These are phyloP conservation scores for Melieria omissa DNA, from an alignment of 2,888 invertebrate species.

Conservation along the genomic window DNA sequence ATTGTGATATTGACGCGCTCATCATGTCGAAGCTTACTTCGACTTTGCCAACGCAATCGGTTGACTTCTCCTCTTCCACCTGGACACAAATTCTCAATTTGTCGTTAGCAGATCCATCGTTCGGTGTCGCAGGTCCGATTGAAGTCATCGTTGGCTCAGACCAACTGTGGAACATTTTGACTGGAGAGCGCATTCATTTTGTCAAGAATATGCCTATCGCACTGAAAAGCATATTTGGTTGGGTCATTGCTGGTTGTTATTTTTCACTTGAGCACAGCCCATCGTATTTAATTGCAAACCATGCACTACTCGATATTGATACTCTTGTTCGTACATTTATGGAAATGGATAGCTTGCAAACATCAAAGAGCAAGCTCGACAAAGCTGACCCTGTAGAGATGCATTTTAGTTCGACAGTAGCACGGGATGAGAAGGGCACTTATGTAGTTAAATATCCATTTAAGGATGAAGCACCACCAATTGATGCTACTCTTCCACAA, in stretches of 20 bases:
- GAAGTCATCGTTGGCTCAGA: constrained; percentile 40
- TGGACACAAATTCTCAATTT: constrained; percentile 31
- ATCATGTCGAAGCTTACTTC: constrained; percentile 29
- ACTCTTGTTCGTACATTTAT: constrained; percentile 25
- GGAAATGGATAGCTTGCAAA: constrained; percentile 32
- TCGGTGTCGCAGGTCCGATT: constrained; percentile 35
- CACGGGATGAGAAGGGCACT: constrained; percentile 30
- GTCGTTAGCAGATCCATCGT: constrained; percentile 38
- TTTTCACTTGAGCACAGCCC: neutral
- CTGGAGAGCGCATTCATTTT: constrained; percentile 29
- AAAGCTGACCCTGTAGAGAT: constrained; percentile 31
- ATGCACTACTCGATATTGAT: constrained; percentile 32
- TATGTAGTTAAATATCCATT: constrained; percentile 40
- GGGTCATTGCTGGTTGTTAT: constrained; percentile 36
- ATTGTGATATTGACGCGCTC: constrained; percentile 15
- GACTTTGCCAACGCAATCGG: constrained; percentile 15
- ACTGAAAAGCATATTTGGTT: constrained; percentile 40
- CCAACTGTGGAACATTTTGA: constrained; percentile 34
- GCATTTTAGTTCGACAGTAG: constrained; percentile 32
- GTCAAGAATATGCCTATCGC: constrained; percentile 23
- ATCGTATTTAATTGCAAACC: constrained; percentile 14
- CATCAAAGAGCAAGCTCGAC: constrained; percentile 7
- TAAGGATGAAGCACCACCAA: constrained; percentile 23
- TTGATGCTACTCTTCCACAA: constrained; percentile 22
- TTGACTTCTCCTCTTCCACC: constrained; percentile 13